Conservation (phyloP, 2,888 invertebrate genomes). For the Euplagia quadripunctaria region DNA sequence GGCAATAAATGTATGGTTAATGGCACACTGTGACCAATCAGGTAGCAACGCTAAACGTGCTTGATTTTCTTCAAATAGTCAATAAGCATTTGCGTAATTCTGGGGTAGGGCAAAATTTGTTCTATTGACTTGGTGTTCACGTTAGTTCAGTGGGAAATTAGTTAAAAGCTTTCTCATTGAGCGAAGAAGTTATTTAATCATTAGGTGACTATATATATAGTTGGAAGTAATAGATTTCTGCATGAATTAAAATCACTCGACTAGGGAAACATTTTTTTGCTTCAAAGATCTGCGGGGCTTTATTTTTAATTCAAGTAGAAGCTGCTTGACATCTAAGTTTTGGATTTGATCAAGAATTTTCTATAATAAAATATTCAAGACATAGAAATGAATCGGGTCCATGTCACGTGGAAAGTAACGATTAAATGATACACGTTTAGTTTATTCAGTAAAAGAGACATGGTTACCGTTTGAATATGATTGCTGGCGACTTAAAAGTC, state of each 20-base stretch:
- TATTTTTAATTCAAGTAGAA: too few species aligned
- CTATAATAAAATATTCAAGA: neutral
- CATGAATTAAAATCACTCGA: neutral
- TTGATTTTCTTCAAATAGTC: slow-evolving; percentile 29
- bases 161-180: neutral
- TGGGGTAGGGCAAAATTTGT: neutral
- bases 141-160: neutral
- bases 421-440: too few species aligned
- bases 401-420: too few species aligned
- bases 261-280: neutral
- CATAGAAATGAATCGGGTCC: neutral
- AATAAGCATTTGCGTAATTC: neutral
- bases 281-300: too few species aligned
- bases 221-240: neutral
- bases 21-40: slow-evolving; percentile 55
- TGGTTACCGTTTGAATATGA: too few species aligned
- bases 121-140: neutral
- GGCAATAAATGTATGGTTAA: slow-evolving; percentile 57
- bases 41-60: slow-evolving; percentile 31
- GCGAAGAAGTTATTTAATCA: neutral
- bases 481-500: too few species aligned
- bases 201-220: neutral
- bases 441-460: too few species aligned
- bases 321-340: too few species aligned
- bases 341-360: too few species aligned